phyloP scores from a whole-genome alignment of 2,113 vertebrate genomes.

The Caranx melampygus region DNA sequence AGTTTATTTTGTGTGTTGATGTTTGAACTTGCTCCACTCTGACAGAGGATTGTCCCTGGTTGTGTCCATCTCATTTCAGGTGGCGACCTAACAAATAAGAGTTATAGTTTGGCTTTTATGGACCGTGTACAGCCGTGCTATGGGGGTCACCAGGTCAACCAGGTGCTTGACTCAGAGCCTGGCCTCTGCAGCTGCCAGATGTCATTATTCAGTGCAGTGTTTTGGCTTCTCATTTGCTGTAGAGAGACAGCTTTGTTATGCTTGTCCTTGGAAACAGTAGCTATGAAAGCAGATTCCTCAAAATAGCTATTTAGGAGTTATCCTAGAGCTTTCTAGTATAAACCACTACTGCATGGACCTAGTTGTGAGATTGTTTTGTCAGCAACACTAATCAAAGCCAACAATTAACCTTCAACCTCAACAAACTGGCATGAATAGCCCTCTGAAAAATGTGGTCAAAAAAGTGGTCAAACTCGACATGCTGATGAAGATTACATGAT shows the following conservation, averaged over 20 bases:
- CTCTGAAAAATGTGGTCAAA: background rate
- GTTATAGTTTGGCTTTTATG: conserved; percentile 33
- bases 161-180: conserved; percentile 9
- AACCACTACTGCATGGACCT: background rate
- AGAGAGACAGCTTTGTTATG: background rate
- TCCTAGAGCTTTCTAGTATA: background rate
- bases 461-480: background rate
- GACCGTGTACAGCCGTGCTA: conserved; percentile 13
- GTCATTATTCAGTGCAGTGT: background rate
- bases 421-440: background rate
- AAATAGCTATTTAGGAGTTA: background rate
- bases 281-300: background rate
- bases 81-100: conserved; percentile 29
- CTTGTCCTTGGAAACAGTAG: background rate
- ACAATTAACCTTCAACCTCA: background rate
- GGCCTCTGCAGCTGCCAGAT: background rate
- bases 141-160: conserved; percentile 9
- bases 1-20: conserved; percentile 26
- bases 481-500: background rate
- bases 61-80: conserved; percentile 24
- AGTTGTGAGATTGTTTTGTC: background rate
- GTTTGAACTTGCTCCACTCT: conserved; percentile 8
- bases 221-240: background rate
- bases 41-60: conserved; percentile 11
- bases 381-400: background rate